Evolutionary conservation across 37 sponge, comb jelly and placozoan genomes (phyloP), one percentile per base, ranked within the genome.

Genomic region (Haliclona indistincta): DNA sequence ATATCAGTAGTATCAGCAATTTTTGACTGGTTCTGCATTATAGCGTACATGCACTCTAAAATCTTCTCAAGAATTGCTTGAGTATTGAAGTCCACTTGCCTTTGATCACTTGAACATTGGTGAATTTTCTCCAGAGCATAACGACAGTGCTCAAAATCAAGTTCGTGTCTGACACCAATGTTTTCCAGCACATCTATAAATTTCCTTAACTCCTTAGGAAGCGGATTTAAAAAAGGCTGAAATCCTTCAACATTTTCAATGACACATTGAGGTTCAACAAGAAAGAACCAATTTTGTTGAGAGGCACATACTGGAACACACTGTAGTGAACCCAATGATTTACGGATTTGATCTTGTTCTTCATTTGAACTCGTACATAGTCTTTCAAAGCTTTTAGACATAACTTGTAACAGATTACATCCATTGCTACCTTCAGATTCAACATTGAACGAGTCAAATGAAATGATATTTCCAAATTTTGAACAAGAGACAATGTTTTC

Each of bases 191-290:
- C 3, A 26, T 25, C 30, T 2, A n/a, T 15, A 43, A 34, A n/a
- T 10, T 10, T 38, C 17, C 11, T 4, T 23, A 86, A 52, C n/a
- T 68, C 63, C 56, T 1, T 11, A 8, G 75, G 74, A 20, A 79
- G 40, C 3, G 11, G 2, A 28, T 74, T 74, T 25, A 86, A 58
- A 42, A 78, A 86, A 29, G 86, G 86, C 30, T 79, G 52, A 25
- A 42, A 74, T 5, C 13, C 28, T 2, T 58, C 10, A 10, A 64
- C 68, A 29, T 72, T 37, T 53, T 34, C 43, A 20, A 47, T 52
- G 35, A 79, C 86, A 32, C 43, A 66, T 15, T 17, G 10, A 32
- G 86, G 86, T 34, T 67, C 69, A 4, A 86, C 86, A 3, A 86
- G 51, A 47, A 47, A 10, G 15, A 47, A 47, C 15, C 15, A 17